Percentiles rank a stretch among this genome's conserved stretches.
Conservation (phyloP, 2,113 vertebrate genomes). For the Dissostichus mawsoni region DNA sequence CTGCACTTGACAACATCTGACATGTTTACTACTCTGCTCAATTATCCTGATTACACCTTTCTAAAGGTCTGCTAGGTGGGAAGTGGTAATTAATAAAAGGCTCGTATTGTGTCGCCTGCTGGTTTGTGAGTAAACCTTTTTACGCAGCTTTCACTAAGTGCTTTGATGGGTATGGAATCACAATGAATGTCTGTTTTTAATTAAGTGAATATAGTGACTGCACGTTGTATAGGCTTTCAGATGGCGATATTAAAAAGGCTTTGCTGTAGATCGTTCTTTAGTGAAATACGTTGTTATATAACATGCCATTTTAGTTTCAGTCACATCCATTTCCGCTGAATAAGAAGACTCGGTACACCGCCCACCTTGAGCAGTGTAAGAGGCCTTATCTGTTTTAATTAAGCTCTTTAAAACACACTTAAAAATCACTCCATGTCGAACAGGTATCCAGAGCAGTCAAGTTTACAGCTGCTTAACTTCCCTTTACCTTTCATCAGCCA, state of each 20-base stretch:
- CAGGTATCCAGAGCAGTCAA: neutral
- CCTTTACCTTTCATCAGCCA: constrained; percentile 40
- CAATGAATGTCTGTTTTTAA: constrained; percentile 25
- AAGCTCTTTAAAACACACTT: constrained; percentile 27
- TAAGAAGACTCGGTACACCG: constrained; percentile 7
- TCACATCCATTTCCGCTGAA: constrained; percentile 22
- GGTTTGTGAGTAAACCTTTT: constrained; percentile 13
- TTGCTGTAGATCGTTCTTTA: constrained; percentile 11
- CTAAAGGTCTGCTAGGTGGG: neutral
- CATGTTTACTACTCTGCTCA: constrained; percentile 33
- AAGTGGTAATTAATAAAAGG: neutral
- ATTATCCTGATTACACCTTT: constrained; percentile 45
- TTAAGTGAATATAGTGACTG: constrained; percentile 1
- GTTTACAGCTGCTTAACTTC: constrained; percentile 35
- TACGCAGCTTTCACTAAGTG: constrained; percentile 1
- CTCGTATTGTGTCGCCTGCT: constrained; percentile 15
- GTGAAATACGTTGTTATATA: constrained; percentile 26
- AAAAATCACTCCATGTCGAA: neutral
- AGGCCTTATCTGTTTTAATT: constrained; percentile 49
- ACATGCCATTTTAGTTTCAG: constrained; percentile 42
- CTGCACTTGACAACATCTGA: constrained; percentile 14
- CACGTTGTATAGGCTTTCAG: neutral
- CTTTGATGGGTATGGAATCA: constrained; percentile 1
- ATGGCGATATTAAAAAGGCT: neutral
- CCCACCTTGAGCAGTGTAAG: constrained; percentile 6